Percentiles rank a stretch among this genome's conserved stretches.
Conservation (phyloP, 2,888 invertebrate species). For the Sminthurinus aureus region DNA sequence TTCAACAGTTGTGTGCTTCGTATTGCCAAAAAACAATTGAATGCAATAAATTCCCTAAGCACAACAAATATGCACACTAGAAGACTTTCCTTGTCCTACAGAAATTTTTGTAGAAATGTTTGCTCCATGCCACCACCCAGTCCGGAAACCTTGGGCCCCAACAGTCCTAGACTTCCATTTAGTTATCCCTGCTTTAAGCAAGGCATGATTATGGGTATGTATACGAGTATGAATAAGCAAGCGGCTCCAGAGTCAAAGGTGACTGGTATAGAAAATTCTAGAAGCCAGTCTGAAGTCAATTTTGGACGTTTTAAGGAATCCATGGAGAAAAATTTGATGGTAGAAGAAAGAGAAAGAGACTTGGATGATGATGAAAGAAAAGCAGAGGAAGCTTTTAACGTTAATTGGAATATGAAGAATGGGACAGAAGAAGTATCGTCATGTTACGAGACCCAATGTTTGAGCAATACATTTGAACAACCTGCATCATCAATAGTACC, state of each 20-base stretch:
- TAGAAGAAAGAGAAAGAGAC: background rate
- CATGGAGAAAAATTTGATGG: background rate
- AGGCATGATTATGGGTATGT: too few relatives aligned
- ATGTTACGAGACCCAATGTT: background rate
- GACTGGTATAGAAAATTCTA: too few relatives aligned
- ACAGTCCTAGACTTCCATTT: background rate
- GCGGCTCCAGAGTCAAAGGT: too few relatives aligned
- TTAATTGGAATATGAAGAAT: background rate
- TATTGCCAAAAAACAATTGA: constrained; percentile 57
- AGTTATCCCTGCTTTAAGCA: background rate
- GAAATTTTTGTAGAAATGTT: background rate
- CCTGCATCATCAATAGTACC: too few relatives aligned
- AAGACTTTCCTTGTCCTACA: background rate
- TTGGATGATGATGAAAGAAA: background rate
- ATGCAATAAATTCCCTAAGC: constrained; percentile 56
- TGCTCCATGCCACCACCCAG: background rate
- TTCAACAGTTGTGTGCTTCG: constrained; percentile 57
- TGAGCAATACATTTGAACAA: background rate
- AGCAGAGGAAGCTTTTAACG: background rate
- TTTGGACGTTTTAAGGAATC: too few relatives aligned
- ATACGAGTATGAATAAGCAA: too few relatives aligned
- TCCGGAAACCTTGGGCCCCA: background rate
- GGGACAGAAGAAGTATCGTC: background rate
- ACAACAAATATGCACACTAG: background rate
- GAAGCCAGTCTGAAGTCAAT: too few relatives aligned